Percentiles rank a stretch among this genome's conserved stretches.
Evolutionary conservation across 2,888 invertebrate genomes (phyloP).

Genomic region (Tinea trinotella): DNA sequence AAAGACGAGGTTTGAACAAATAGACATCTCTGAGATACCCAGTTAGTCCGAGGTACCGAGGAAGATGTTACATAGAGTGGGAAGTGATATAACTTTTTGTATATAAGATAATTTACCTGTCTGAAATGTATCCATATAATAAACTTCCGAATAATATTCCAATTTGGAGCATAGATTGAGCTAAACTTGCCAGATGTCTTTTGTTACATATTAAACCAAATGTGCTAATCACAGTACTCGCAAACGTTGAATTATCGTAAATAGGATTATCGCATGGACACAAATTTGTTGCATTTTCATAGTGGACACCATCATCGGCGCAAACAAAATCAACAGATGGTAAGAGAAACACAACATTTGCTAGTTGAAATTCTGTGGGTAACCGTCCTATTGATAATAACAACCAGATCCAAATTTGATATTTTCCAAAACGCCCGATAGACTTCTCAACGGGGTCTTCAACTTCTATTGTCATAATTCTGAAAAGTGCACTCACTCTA

Average conservation of each 20-base stretch:
- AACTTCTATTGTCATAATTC: not conserved
- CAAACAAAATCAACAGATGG: slow-evolving; percentile 67
- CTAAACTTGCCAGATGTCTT: slow-evolving; percentile 64
- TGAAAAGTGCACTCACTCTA: not conserved
- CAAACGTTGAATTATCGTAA: slow-evolving; percentile 65
- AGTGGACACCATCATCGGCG: slow-evolving; percentile 36
- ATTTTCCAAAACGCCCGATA: slow-evolving; percentile 68
- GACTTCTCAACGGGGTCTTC: slow-evolving; percentile 49
- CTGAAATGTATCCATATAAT: slow-evolving; percentile 65
- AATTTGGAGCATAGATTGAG: slow-evolving; percentile 69
- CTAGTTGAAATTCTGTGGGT: slow-evolving; percentile 71
- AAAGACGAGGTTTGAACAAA: too few species aligned
- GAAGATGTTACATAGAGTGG: too few species aligned
- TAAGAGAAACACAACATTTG: slow-evolving; percentile 70
- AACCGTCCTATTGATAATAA: slow-evolving; percentile 63
- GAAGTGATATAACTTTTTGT: too few species aligned
- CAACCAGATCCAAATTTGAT: slow-evolving; percentile 66
- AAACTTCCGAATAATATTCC: slow-evolving; percentile 71
- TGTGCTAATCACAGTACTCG: slow-evolving; percentile 71
- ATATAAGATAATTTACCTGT: slow-evolving; percentile 43
- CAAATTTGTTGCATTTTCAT: slow-evolving; percentile 41
- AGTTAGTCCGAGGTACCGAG: too few species aligned
- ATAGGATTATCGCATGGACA: slow-evolving; percentile 60
- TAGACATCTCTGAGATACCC: too few species aligned
- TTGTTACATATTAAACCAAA: slow-evolving; percentile 75